Base-by-base conservation (phyloP, 1,140 invertebrate genomes). In the Halesus radiatus region DNA sequence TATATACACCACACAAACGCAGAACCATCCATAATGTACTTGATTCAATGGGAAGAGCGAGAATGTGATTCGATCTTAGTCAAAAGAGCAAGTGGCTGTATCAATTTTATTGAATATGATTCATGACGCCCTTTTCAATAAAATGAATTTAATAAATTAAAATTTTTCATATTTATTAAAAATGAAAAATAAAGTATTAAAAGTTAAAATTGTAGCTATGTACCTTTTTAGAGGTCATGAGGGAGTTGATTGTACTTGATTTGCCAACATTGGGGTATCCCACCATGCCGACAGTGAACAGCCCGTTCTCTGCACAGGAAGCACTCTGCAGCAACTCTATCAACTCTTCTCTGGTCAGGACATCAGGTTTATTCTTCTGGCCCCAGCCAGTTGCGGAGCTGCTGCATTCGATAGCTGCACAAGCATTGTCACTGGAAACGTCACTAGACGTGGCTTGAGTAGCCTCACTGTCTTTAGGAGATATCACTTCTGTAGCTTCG, bases 221-320 rank as follows among this genome's bases (percentile, higher is more conserved):
- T n/a, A 90, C 97, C 90, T 98, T 99, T 87, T 99, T 99, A 15
- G 91, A 90, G 76, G 93, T 92, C 86, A 99, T 90, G 56, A 99
- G 88, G 4, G 96, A 92, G 92, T 99, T 99, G 52, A 99, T 98
- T 3, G 98, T 99, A 62, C 98, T 99, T 90, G 98, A 99, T 90
- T 99, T 99, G 16, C 99, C 99, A 50, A 99, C 99, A 92, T 99
- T 99, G 1, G 98, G 98, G 91, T 99, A 99, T 0, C 99, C 98
- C 83, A 99, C 97, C 87, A 99, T 92, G 56, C 98, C 98, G 81
- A 99, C 92, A 50, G 96, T 97, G 0, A 94, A 92, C 15, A 94
- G 85, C 56, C 87, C 89, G 88, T 92, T 81, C 91, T 90, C 80
- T 92, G 94, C 90, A 79, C 83, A 87, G 84, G 94, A 93, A 52